Evolutionary conservation across 2,797 vertebrate species (phyloP).

Genomic region (Ctenopoma kingsleyae): DNA sequence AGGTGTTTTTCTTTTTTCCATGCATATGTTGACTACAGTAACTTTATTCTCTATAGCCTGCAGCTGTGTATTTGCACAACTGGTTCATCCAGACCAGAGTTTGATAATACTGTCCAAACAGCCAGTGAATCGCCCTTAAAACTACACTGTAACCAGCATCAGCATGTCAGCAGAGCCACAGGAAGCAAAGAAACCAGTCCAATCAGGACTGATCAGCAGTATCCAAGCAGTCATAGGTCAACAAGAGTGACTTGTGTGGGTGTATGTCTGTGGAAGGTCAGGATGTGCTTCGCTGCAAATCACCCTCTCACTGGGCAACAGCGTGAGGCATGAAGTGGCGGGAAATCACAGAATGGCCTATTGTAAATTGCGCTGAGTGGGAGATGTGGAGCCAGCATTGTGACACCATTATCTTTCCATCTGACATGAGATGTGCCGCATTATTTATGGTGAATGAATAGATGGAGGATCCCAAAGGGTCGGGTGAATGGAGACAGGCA

Average conservation of each 20-base stretch:
- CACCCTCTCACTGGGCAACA: constrained; percentile 59
- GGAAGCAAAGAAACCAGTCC: constrained; percentile 27
- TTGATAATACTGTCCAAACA: neutral
- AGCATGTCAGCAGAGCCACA: constrained; percentile 12
- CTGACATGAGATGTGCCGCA: constrained; percentile 75
- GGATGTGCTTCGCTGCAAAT: constrained; percentile 48
- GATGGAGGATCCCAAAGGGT: constrained; percentile 63
- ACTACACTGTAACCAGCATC: constrained; percentile 3
- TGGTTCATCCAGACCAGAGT: neutral
- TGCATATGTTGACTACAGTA: neutral
- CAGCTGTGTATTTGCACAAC: neutral
- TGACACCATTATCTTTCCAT: constrained; percentile 82
- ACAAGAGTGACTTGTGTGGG: constrained; percentile 61
- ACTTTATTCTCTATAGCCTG: neutral
- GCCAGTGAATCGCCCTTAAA: constrained; percentile 8
- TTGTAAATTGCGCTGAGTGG: constrained; percentile 73
- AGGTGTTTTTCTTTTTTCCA: no score
- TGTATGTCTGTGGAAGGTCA: constrained; percentile 55
- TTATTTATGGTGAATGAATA: constrained; percentile 80
- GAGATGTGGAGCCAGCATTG: constrained; percentile 70
- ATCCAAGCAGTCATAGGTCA: constrained; percentile 52
- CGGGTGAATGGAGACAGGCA: constrained; percentile 44
- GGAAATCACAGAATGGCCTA: constrained; percentile 68
- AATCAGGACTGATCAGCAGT: constrained; percentile 60
- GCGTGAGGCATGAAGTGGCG: constrained; percentile 61